Evolutionary conservation across 2,113 vertebrate species (phyloP).

Genomic region (Rattus rattus): DNA sequence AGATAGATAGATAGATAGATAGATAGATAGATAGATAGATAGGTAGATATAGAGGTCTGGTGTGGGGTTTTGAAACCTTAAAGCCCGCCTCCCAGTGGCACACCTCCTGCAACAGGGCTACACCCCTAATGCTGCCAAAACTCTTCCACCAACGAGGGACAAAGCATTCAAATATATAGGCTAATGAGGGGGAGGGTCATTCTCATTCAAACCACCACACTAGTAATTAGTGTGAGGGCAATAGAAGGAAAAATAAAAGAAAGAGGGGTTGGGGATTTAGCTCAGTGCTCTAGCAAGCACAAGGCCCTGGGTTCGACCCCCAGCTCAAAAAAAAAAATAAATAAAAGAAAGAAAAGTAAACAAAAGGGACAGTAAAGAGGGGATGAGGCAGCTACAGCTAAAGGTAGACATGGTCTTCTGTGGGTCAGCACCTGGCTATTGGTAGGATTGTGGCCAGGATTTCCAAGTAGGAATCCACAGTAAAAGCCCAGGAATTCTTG

Average conservation of each 20-base stretch:
- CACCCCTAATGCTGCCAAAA: neutral
- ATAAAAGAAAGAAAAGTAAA: neutral
- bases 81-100: neutral
- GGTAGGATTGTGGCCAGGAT: neutral
- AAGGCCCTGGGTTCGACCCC: no score
- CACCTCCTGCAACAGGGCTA: neutral
- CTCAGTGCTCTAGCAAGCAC: no score
- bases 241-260: neutral
- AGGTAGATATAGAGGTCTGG: neutral
- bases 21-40: no score
- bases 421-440: neutral
- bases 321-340: no score
- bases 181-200: neutral
- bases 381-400: neutral
- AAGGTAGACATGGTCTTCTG: neutral
- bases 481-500: neutral
- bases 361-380: neutral
- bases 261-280: no score
- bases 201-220: neutral
- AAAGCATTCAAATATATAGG: neutral
- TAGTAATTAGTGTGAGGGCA: neutral
- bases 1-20: no score
- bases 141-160: neutral
- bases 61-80: neutral
- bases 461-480: neutral